Evolutionary conservation across 2,888 invertebrate species (phyloP).

Genomic region (Ophion ventricosus): DNA sequence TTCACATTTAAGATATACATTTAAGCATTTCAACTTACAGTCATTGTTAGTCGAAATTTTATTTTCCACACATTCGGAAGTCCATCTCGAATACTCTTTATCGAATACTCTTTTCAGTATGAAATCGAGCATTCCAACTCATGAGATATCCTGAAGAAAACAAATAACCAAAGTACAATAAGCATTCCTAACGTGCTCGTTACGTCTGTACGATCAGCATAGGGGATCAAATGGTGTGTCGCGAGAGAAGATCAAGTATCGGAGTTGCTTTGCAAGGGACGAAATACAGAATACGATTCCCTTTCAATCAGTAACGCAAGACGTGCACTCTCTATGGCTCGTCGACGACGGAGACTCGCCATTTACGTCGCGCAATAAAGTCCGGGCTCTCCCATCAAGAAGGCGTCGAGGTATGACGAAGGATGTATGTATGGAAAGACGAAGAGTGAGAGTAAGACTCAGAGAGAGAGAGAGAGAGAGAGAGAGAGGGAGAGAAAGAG

Average conservation of each 20-base stretch:
- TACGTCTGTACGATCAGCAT: not conserved
- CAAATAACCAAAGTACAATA: not conserved
- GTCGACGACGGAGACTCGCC: conserved; percentile 48
- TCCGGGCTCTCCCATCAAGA: conserved; percentile 62
- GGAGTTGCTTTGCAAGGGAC: not conserved
- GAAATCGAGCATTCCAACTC: not conserved
- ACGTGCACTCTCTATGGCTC: conserved; percentile 40
- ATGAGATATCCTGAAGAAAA: not conserved
- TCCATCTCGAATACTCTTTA: not conserved
- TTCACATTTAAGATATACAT: not conserved
- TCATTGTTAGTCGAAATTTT: not conserved
- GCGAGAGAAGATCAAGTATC: conserved; percentile 15
- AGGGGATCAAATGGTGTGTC: conserved; percentile 14
- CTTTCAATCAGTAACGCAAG: conserved; percentile 74
- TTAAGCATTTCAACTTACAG: not conserved
- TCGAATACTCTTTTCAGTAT: not conserved
- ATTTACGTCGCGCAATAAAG: conserved; percentile 76
- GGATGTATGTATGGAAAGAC: conserved; percentile 57
- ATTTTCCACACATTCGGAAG: not conserved
- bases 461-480: conserved; percentile 39
- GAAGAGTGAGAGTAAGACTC: conserved; percentile 41
- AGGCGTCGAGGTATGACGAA: conserved; percentile 57
- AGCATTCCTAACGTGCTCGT: not conserved
- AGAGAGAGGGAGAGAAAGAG: not conserved
- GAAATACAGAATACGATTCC: conserved; percentile 69